Percentiles rank a stretch among this genome's conserved stretches.
These are phyloP conservation scores for Papilio helenus DNA, from an alignment of 1,140 invertebrate genomes.

Conservation along the genomic window DNA sequence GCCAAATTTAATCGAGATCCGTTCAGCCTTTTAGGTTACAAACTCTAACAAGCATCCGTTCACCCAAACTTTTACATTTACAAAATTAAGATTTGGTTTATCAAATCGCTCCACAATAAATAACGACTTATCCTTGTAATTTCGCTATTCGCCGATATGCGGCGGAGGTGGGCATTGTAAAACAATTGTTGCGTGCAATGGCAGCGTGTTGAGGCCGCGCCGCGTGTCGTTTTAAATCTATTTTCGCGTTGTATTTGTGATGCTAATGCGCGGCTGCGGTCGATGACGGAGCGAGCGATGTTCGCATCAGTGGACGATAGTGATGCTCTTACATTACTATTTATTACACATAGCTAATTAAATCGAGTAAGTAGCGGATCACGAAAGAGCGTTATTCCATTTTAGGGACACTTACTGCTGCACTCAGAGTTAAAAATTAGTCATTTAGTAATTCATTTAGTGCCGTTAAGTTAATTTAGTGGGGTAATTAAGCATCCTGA, in stretches of 20 bases:
- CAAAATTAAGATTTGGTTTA: no score
- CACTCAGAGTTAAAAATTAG: no score
- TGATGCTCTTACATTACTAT: conserved; percentile 31
- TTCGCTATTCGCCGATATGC: background rate
- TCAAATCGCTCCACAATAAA: no score
- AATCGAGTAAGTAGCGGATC: background rate
- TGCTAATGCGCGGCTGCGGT: conserved; percentile 56
- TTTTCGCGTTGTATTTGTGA: conserved; percentile 70
- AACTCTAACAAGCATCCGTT: no score
- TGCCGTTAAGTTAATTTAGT: no score
- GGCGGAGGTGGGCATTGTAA: conserved; percentile 18
- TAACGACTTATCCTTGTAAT: background rate
- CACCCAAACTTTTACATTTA: no score
- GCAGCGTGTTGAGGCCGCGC: conserved; percentile 42
- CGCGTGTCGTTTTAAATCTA: conserved; percentile 67
- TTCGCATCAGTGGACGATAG: conserved; percentile 40
- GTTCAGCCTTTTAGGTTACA: no score
- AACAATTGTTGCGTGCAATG: conserved; percentile 34
- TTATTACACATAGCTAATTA: background rate
- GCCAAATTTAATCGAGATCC: no score
- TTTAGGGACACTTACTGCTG: background rate
- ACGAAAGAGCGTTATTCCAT: background rate
- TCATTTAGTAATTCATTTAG: no score
- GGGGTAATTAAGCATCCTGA: no score
- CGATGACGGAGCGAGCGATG: conserved; percentile 39